These are phyloP conservation scores for Pectinophora gossypiella DNA, from an alignment of 1,140 invertebrate genomes.

Conservation along the genomic window DNA sequence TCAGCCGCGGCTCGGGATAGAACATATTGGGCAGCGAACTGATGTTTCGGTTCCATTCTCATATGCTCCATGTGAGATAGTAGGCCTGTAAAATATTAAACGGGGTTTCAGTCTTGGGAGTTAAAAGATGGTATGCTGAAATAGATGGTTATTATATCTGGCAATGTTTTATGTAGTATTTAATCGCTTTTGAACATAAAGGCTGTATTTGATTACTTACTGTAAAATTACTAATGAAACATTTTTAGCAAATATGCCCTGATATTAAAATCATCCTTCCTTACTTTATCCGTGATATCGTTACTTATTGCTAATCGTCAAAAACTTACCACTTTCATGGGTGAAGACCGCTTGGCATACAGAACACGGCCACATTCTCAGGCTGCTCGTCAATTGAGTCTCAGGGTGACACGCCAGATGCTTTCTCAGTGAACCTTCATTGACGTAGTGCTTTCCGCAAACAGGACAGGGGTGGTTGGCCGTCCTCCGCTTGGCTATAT, in stretches of 20 bases:
- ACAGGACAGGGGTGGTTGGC: slow-evolving; percentile 96
- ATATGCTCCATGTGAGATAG: slow-evolving; percentile 97
- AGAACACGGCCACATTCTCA: slow-evolving; percentile 95
- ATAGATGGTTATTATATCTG: too few species aligned
- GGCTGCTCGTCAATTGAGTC: slow-evolving; percentile 89
- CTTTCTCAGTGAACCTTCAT: slow-evolving; percentile 93
- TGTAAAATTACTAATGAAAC: too few species aligned
- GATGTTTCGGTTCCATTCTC: slow-evolving; percentile 97
- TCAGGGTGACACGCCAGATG: slow-evolving; percentile 95
- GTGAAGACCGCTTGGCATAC: slow-evolving; percentile 96
- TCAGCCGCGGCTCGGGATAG: slow-evolving; percentile 93
- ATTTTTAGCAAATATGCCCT: too few species aligned
- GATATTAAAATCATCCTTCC: too few species aligned
- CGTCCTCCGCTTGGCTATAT: slow-evolving; percentile 93
- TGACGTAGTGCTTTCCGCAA: slow-evolving; percentile 96
- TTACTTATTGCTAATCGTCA: too few species aligned
- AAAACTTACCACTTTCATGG: slow-evolving; percentile 92
- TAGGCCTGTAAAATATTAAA: slow-evolving; percentile 80
- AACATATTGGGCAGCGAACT: slow-evolving; percentile 95
- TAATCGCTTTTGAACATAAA: too few species aligned
- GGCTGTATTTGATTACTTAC: too few species aligned
- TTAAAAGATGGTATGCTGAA: not conserved
- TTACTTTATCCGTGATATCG: too few species aligned
- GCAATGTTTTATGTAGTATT: too few species aligned
- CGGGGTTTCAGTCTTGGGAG: not conserved